These are phyloP conservation scores for Marcusenius ussheri DNA, from an alignment of 2,113 vertebrate species.

Conservation along the genomic window DNA sequence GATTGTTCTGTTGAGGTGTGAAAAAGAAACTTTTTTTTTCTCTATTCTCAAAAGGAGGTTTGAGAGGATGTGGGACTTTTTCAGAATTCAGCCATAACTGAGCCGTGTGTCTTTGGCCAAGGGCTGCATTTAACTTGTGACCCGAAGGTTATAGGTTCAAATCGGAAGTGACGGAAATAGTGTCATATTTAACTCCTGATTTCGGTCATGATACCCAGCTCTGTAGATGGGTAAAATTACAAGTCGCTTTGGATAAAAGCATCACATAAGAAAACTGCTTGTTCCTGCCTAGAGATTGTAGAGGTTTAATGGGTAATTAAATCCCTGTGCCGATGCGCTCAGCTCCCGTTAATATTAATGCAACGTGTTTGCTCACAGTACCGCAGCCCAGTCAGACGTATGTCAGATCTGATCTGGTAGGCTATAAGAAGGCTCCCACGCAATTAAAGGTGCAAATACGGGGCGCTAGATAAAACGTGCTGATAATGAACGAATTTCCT, in stretches of 20 bases:
- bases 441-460: background rate
- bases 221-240: background rate
- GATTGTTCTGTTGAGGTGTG: background rate
- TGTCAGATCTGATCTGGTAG: background rate
- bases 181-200: background rate
- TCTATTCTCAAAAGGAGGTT: background rate
- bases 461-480: background rate
- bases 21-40: background rate
- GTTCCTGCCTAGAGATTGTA: background rate
- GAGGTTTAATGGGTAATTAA: constrained; percentile 7
- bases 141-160: background rate
- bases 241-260: background rate
- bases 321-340: background rate
- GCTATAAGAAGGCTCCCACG: background rate
- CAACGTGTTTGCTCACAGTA: background rate
- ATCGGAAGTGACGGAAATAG: background rate
- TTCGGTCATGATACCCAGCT: background rate
- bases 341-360: background rate
- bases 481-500: background rate
- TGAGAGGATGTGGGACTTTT: background rate
- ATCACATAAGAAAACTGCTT: background rate
- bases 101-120: background rate
- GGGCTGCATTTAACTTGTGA: background rate
- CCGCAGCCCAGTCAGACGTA: background rate
- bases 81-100: background rate